These are phyloP conservation scores for Volucella zonaria DNA, from an alignment of 2,888 invertebrate species.

Conservation along the genomic window DNA sequence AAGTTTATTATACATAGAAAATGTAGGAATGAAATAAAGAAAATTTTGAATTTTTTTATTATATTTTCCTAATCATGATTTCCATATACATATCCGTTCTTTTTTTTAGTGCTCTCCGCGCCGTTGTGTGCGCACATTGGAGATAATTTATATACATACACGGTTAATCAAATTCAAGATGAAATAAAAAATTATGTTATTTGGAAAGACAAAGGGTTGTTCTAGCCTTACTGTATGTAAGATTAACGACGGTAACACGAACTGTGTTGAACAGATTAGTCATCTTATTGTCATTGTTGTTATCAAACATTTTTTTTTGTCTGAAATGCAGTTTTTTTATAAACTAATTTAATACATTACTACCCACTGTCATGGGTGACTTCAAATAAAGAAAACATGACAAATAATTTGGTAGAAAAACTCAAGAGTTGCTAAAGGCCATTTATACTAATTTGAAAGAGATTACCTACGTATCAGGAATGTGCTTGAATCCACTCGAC, in stretches of 20 bases:
- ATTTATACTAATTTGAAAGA: slow-evolving; percentile 44
- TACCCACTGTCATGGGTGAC: not conserved
- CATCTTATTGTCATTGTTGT: slow-evolving; percentile 23
- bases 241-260: slow-evolving; percentile 25
- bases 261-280: slow-evolving; percentile 31
- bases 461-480: slow-evolving; percentile 45
- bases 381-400: slow-evolving; percentile 16
- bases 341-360: slow-evolving; percentile 32
- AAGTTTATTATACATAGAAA: slow-evolving; percentile 42
- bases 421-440: slow-evolving; percentile 46
- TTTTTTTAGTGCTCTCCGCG: not conserved
- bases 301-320: slow-evolving; percentile 35
- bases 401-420: slow-evolving; percentile 3
- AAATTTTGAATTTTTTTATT: slow-evolving; percentile 60
- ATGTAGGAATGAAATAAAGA: slow-evolving; percentile 33
- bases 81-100: slow-evolving; percentile 32
- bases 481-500: slow-evolving; percentile 49
- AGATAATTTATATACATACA: slow-evolving; percentile 47
- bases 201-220: slow-evolving; percentile 20
- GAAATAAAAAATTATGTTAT: slow-evolving; percentile 10
- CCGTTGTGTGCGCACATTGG: slow-evolving; percentile 5
- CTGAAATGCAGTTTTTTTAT: slow-evolving; percentile 22
- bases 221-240: not conserved
- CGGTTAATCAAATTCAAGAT: slow-evolving; percentile 31
- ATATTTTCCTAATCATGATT: slow-evolving; percentile 36